Base-by-base conservation (phyloP, 2,113 vertebrate species). In the Semnornis frantzii region DNA sequence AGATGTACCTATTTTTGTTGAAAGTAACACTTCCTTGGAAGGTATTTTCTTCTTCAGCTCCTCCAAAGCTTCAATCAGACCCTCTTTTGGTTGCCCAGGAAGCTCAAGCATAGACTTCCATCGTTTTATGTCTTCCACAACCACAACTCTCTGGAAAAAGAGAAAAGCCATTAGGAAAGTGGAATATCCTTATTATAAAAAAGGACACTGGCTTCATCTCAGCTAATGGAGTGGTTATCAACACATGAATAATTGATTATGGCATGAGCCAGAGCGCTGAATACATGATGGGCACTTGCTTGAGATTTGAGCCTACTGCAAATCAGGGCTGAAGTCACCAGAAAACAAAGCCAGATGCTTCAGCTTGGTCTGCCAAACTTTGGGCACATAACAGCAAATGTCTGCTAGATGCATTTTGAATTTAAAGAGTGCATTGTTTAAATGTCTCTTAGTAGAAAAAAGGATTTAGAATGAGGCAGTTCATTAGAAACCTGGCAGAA, bases 41-140 rank as follows among this genome's bases (percentile, higher is more conserved):
- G 99, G 99, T 58, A 99, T 98, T 97, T 99, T 99, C 97, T 99
- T 99, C 97, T 98, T 98, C 85, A 99, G 97, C 94, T 99, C 99
- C 65, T 34, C 96, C 95, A 99, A 94, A 65, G 98, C 98, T 80
- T 96, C 93, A 6, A 99, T 85, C 85, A 99, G 97, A 90, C 99
- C 99, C 78, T 99, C 98, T 75, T 97, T 98, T 6, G 94, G 97
- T 91, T 99, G 99, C 28, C 96, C 95, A 73, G 98, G 98, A 79
- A 99, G 97, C 92, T 99, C 99, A 79, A 99, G 92, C 55, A 98
- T 98, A 71, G 98, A 98, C 87, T 99, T 99, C 97, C 98, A 99
- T 87, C 99, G 98, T 97, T 98, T 97, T 94, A 99, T 98, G 90
- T 99, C 99, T 94, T 99, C 99, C 82, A 99, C 96, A 82, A 99